Percentiles rank a stretch among this genome's conserved stretches.
phyloP scores from a whole-genome alignment of 2,797 vertebrate species.

The Calcarius lapponicus region DNA sequence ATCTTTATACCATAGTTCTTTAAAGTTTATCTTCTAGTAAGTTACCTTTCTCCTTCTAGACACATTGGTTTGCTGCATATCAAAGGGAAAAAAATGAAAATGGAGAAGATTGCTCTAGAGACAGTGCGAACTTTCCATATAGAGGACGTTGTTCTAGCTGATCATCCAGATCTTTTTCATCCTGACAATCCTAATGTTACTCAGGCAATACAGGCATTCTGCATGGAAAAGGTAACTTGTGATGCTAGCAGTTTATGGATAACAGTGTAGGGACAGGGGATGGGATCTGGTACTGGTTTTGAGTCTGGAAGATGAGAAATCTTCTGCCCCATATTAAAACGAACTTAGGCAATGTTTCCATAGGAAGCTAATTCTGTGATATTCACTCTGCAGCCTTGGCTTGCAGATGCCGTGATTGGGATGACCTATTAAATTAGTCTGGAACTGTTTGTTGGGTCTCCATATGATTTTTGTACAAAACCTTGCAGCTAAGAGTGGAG shows the following conservation, averaged over 20 bases:
- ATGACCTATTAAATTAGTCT: neutral
- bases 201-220: constrained; percentile 88
- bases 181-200: constrained; percentile 89
- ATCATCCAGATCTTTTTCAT: constrained; percentile 87
- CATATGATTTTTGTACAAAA: neutral
- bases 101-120: constrained; percentile 90
- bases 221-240: constrained; percentile 87
- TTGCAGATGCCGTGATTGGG: neutral
- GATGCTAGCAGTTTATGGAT: neutral
- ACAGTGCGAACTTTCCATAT: constrained; percentile 91
- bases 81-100: constrained; percentile 92
- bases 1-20: neutral
- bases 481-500: neutral
- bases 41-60: constrained; percentile 71
- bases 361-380: neutral
- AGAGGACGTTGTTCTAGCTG: constrained; percentile 88
- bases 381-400: neutral
- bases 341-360: neutral
- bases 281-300: neutral
- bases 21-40: neutral
- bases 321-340: neutral
- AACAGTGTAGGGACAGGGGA: neutral
- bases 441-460: neutral
- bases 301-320: neutral
- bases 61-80: constrained; percentile 92